phyloP scores from a whole-genome alignment of 1,140 invertebrate species.

The Drosophila sturtevanti region DNA sequence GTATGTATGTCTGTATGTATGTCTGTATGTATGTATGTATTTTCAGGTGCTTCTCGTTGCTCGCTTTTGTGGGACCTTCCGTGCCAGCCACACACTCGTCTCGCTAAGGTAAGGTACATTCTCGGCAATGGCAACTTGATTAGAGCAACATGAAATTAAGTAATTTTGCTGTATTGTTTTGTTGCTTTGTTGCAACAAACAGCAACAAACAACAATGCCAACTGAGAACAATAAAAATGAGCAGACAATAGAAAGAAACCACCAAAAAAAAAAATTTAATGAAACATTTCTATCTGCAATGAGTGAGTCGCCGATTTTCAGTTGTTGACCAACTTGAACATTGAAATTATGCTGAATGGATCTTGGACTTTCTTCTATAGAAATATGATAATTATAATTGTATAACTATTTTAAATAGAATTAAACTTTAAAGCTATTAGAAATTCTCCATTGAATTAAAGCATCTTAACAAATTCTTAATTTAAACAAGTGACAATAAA shows the following conservation, averaged over 20 bases:
- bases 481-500: no score
- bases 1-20: no score
- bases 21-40: no score
- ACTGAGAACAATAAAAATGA: slow-evolving; percentile 37
- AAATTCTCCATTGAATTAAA: no score
- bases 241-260: slow-evolving; percentile 47
- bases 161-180: slow-evolving; percentile 75
- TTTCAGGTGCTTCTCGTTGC: slow-evolving; percentile 25
- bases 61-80: slow-evolving; percentile 65
- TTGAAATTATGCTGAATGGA: neutral
- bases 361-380: neutral
- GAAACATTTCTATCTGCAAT: slow-evolving; percentile 48
- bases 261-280: slow-evolving; percentile 61
- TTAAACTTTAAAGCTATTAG: no score
- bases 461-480: no score
- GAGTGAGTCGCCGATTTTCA: slow-evolving; percentile 30
- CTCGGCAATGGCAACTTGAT: slow-evolving; percentile 74
- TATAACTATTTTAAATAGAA: no score
- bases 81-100: slow-evolving; percentile 52
- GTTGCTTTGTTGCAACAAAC: slow-evolving; percentile 45
- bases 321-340: neutral
- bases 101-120: slow-evolving; percentile 26
- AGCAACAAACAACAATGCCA: slow-evolving; percentile 45
- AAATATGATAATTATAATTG: neutral
- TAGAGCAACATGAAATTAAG: slow-evolving; percentile 80